Conservation (phyloP, 2,888 invertebrate genomes). For the Melangyna quadrimaculata region DNA sequence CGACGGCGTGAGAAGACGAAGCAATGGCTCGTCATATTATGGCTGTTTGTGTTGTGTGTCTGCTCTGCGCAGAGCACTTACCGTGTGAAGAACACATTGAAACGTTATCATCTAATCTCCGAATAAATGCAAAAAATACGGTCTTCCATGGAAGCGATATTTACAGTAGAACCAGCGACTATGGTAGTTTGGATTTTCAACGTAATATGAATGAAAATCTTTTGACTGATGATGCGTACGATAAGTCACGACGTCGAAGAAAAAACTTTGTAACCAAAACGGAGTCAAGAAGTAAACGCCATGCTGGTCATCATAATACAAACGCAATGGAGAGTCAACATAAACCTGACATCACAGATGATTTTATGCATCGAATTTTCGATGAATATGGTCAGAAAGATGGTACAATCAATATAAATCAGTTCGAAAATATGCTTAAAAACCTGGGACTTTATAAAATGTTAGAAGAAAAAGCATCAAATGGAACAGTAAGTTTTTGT, state of each 20-base stretch:
- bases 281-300: slow-evolving; percentile 76
- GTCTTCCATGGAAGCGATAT: slow-evolving; percentile 73
- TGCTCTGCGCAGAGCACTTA: slow-evolving; percentile 89
- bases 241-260: slow-evolving; percentile 59
- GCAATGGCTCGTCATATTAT: slow-evolving; percentile 85
- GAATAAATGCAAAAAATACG: slow-evolving; percentile 76
- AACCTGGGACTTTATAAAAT: slow-evolving; percentile 83
- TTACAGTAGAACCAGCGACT: slow-evolving; percentile 12
- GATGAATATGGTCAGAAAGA: slow-evolving; percentile 84
- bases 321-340: slow-evolving; percentile 72
- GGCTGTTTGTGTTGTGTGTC: slow-evolving; percentile 91
- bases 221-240: slow-evolving; percentile 47
- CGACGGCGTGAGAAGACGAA: slow-evolving; percentile 9
- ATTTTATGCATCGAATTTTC: slow-evolving; percentile 87
- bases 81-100: slow-evolving; percentile 88
- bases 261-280: slow-evolving; percentile 25
- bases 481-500: slow-evolving; percentile 47
- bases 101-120: slow-evolving; percentile 73
- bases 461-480: slow-evolving; percentile 74
- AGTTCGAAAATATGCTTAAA: slow-evolving; percentile 86
- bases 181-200: slow-evolving; percentile 23
- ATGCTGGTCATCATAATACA: slow-evolving; percentile 75
- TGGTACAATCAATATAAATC: slow-evolving; percentile 84
- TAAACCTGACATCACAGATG: slow-evolving; percentile 82
- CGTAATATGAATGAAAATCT: slow-evolving; percentile 42